phyloP scores from a whole-genome alignment of 2,888 invertebrate genomes.

The Thymelicus lineola region DNA sequence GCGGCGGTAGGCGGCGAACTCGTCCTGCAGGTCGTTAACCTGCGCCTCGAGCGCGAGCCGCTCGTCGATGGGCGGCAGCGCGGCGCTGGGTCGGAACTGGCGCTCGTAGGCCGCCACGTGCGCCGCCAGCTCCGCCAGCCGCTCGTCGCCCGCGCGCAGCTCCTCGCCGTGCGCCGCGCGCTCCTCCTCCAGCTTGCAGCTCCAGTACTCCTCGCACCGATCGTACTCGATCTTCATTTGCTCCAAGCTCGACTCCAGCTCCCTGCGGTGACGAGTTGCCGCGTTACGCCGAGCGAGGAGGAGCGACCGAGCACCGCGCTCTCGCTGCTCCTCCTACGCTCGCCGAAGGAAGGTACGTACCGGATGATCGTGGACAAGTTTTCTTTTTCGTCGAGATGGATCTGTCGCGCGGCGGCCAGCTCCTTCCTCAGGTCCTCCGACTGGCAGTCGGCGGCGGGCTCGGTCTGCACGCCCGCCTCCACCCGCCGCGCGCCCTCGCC shows the following conservation, averaged over 20 bases:
- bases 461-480: conserved; percentile 26
- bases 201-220: conserved; percentile 95
- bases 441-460: conserved; percentile 14
- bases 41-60: conserved; percentile 86
- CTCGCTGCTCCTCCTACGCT: background rate
- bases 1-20: conserved; percentile 77
- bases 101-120: conserved; percentile 94
- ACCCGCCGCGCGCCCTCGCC: conserved; percentile 27
- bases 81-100: conserved; percentile 83
- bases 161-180: conserved; percentile 90
- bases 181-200: conserved; percentile 91
- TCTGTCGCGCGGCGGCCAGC: conserved; percentile 50
- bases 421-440: conserved; percentile 40
- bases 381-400: conserved; percentile 66
- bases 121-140: conserved; percentile 88
- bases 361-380: conserved; percentile 60
- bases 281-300: background rate
- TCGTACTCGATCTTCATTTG: conserved; percentile 92
- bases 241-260: conserved; percentile 90
- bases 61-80: conserved; percentile 92
- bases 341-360: conserved; percentile 41
- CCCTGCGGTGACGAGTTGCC: conserved; percentile 58
- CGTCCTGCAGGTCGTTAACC: conserved; percentile 89
- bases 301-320: too few relatives aligned
- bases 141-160: conserved; percentile 90